Evolutionary conservation across 1,140 invertebrate species (phyloP).

Genomic region (Acromyrmex heyeri): DNA sequence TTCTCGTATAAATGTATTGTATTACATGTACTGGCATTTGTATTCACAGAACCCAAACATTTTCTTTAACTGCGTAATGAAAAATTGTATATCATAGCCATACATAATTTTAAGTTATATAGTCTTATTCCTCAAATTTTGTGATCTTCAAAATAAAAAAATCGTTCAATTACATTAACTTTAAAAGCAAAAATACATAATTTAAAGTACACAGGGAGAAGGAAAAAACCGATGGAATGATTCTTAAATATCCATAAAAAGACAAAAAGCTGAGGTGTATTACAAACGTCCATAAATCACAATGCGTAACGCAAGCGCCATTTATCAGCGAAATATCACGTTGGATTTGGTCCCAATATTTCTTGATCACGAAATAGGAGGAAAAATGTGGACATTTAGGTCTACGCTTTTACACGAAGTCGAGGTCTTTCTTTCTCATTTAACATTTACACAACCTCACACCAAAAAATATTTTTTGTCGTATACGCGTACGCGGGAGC

Average conservation of each 20-base stretch:
- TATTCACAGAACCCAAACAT: too few species aligned
- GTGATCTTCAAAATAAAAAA: too few species aligned
- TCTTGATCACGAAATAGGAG: conserved; percentile 43
- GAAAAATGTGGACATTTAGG: conserved; percentile 48
- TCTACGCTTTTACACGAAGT: conserved; percentile 2
- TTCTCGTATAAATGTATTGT: background rate
- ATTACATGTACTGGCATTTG: background rate
- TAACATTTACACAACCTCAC: conserved; percentile 62
- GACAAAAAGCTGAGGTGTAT: background rate
- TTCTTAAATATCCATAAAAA: conserved; percentile 26
- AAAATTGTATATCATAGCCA: too few species aligned
- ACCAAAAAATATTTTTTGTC: conserved; percentile 60
- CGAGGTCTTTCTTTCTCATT: conserved; percentile 52
- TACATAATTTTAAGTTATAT: too few species aligned
- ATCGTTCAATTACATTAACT: too few species aligned
- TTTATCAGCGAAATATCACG: conserved; percentile 44
- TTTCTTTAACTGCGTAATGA: too few species aligned
- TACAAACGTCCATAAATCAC: conserved; percentile 20
- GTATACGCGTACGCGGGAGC: conserved; percentile 9
- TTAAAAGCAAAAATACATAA: too few species aligned
- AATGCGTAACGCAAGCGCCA: conserved; percentile 41
- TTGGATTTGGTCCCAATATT: conserved; percentile 30
- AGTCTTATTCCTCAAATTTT: too few species aligned
- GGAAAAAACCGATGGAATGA: background rate
- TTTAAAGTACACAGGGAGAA: too few species aligned